Evolutionary conservation across 2,888 invertebrate species (phyloP).

Genomic region (Tipula helvola): DNA sequence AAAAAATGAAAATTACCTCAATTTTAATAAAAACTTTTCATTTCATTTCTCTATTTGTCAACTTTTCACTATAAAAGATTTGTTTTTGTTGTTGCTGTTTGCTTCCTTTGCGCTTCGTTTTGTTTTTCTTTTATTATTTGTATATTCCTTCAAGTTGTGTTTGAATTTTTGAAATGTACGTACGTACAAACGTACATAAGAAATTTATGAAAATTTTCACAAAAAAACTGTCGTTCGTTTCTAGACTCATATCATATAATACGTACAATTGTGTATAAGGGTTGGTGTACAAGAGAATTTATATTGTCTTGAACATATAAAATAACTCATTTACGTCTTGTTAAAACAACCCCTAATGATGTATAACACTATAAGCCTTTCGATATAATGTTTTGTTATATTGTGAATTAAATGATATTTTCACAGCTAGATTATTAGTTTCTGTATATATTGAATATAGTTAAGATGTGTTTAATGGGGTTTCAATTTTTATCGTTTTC

Average conservation of each 20-base stretch:
- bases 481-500: not conserved
- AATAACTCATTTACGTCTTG: not conserved
- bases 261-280: not conserved
- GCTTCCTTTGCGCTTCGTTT: not conserved
- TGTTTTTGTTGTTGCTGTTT: not conserved
- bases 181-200: not conserved
- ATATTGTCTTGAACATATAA: not conserved
- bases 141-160: not conserved
- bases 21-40: constrained; percentile 4
- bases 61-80: not conserved
- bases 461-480: not conserved
- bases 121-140: no score
- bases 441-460: not conserved
- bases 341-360: not conserved
- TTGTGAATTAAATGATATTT: not conserved
- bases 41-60: constrained; percentile 4
- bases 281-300: not conserved
- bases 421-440: not conserved
- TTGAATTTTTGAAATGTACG: not conserved
- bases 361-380: not conserved
- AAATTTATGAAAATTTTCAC: not conserved
- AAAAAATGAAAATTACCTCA: not conserved
- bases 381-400: not conserved
- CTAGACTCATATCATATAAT: not conserved
- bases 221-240: not conserved